Evolutionary conservation across 2,888 invertebrate species (phyloP).

Genomic region (Hyppa rectilinea): DNA sequence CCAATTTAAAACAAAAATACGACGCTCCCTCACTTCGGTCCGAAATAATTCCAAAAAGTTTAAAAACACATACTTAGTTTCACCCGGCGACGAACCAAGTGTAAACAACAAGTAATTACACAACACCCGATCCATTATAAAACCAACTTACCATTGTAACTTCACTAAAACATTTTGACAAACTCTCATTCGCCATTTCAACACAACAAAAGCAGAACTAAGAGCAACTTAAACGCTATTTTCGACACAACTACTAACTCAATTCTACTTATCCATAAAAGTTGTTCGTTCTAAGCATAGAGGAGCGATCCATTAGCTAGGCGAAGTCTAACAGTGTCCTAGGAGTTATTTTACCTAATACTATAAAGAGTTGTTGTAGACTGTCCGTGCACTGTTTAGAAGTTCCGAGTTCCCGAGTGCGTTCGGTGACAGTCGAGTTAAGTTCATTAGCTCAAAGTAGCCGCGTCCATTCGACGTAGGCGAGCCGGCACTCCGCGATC

Average conservation of each 20-base stretch:
- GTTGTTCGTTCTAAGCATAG: constrained; percentile 86
- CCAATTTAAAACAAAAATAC: neutral
- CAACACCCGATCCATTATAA: constrained; percentile 33
- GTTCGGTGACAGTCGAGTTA: constrained; percentile 76
- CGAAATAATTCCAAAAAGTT: neutral
- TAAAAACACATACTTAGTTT: neutral
- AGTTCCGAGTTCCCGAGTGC: constrained; percentile 83
- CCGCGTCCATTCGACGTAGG: constrained; percentile 75
- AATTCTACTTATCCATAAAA: constrained; percentile 87
- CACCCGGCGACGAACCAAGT: neutral
- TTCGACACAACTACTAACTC: constrained; percentile 83
- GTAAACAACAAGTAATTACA: constrained; percentile 14
- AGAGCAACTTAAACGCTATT: constrained; percentile 81
- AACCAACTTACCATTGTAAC: constrained; percentile 54
- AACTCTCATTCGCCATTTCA: constrained; percentile 70
- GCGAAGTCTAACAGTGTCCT: constrained; percentile 84
- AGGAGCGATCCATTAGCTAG: constrained; percentile 86
- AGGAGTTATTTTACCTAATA: constrained; percentile 86
- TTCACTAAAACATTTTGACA: constrained; percentile 62
- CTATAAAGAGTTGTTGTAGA: constrained; percentile 86
- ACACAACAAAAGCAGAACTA: constrained; percentile 75
- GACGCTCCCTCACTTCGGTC: neutral
- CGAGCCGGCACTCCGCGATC: constrained; percentile 74
- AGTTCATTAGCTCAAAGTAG: constrained; percentile 82
- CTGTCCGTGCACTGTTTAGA: constrained; percentile 78